Base-by-base conservation (phyloP, 2,888 invertebrate genomes). In the Tetheella fluctuosa region DNA sequence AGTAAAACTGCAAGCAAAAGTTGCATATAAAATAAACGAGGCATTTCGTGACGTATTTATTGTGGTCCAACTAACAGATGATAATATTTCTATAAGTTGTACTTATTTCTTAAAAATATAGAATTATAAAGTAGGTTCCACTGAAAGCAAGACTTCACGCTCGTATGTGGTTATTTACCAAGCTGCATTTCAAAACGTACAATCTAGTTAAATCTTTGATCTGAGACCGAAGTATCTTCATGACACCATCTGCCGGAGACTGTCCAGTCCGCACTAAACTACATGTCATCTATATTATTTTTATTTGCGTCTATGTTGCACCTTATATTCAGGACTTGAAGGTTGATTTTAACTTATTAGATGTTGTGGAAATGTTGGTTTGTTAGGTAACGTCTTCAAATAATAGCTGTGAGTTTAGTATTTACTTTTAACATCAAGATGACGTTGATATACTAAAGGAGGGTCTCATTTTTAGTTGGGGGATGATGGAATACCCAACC, bases 191-290 rank as follows among this genome's bases (percentile, higher is more conserved):
- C 25, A 25, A 4, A 25, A 25, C 25, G 25, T 4, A 4, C 48
- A 48, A 48, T 48, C 42, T 48, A 48, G 2, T 0, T 10, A 10
- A n/a, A 48, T 20, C 8, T 48, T 48, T 20, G 48, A 48, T 48
- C 48, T 12, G 15, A 39, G 39, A 2, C 39, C 1, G 8, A 20
- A 42, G 42, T 17, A 42, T 42, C 42, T 48, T 48, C 48, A 20
- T 48, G 17, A 48, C 48, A 48, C 20, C 48, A 48, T 48, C 48
- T 48, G 48, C 48, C 20, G 17, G 48, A 48, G 48, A 48, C 48
- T 10, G 48, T 48, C 48, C 48, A 48, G 48, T 48, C 42, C 42
- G n/a, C 48, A 48, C n/a, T 48, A 48, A 48, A 20, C 48, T 20
- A 20, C 48, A 48, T 20, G 48, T 7, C n/a, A n/a, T n/a, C 17